Evolutionary conservation across 2,888 invertebrate genomes (phyloP).

Genomic region (Tipula vernalis): DNA sequence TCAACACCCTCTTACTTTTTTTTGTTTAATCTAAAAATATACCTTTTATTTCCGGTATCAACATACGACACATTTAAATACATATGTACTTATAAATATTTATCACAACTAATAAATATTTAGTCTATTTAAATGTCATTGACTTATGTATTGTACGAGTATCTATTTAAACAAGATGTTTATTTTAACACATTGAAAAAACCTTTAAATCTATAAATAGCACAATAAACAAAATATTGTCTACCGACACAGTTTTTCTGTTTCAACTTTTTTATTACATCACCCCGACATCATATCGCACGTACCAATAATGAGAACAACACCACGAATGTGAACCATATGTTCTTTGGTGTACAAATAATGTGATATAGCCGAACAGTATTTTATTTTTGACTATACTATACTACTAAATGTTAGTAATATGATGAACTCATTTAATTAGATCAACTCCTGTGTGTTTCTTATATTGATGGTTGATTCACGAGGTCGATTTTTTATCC

Average conservation of each 20-base stretch:
- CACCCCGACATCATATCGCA: neutral
- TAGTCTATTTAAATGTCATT: neutral
- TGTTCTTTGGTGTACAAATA: neutral
- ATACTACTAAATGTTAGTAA: no score
- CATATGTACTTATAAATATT: neutral
- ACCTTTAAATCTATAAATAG: neutral
- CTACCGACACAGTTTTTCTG: neutral
- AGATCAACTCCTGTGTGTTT: neutral
- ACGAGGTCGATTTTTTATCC: no score
- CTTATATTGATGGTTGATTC: no score
- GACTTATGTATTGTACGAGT: neutral
- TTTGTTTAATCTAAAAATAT: neutral
- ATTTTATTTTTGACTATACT: no score
- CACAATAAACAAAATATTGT: neutral
- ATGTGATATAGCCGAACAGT: neutral
- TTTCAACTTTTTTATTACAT: neutral
- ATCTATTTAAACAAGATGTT: neutral
- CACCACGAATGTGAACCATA: neutral
- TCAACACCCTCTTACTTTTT: neutral
- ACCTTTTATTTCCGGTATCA: neutral
- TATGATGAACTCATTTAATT: neutral
- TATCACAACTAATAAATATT: neutral
- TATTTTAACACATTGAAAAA: neutral
- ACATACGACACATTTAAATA: neutral
- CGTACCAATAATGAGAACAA: neutral